phyloP scores from a whole-genome alignment of 1,140 invertebrate genomes.

The Polypedilum pembai region DNA sequence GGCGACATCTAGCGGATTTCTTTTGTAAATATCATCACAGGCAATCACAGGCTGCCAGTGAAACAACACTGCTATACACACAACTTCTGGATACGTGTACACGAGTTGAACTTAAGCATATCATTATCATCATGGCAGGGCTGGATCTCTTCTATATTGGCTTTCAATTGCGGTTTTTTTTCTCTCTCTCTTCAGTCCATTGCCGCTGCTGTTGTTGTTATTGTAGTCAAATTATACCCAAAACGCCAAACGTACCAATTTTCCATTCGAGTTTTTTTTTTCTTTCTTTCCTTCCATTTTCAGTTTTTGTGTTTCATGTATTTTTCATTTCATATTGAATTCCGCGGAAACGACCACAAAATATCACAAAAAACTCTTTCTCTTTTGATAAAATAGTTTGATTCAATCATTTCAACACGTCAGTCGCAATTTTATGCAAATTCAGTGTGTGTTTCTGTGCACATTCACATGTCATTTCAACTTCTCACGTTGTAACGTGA shows the following conservation, averaged over 20 bases:
- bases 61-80: too few species aligned
- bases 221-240: conserved; percentile 20
- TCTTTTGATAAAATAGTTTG: conserved; percentile 28
- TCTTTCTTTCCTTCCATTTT: background rate
- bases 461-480: background rate
- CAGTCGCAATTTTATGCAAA: background rate
- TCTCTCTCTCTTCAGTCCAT: background rate
- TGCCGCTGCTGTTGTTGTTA: background rate
- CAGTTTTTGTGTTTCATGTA: background rate
- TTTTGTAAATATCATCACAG: too few species aligned
- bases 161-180: background rate
- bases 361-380: background rate
- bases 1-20: too few species aligned
- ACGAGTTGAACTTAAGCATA: conserved; percentile 12
- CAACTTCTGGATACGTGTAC: conserved; percentile 10
- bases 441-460: background rate
- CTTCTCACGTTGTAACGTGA: background rate
- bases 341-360: conserved; percentile 1
- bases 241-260: background rate
- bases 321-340: conserved; percentile 16
- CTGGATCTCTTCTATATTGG: background rate
- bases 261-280: conserved; percentile 9
- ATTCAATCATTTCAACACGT: conserved; percentile 26
- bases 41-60: too few species aligned
- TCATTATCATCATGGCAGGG: background rate